phyloP scores from a whole-genome alignment of 2,888 invertebrate genomes.

The Drosophila neonasuta region DNA sequence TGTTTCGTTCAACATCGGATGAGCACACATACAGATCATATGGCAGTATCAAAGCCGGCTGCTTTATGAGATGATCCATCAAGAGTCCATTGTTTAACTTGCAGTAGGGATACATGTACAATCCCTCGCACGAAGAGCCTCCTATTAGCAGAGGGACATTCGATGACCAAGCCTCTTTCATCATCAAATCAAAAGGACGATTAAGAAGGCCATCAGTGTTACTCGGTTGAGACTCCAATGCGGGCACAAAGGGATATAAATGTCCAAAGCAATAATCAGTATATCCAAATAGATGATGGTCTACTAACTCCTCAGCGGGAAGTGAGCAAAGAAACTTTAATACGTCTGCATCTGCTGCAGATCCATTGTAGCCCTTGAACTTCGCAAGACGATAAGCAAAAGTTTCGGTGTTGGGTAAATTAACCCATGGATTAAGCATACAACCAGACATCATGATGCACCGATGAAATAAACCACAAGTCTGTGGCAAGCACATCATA shows the following conservation, averaged over 20 bases:
- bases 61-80: conserved; percentile 47
- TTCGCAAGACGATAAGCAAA: conserved; percentile 73
- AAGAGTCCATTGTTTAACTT: conserved; percentile 44
- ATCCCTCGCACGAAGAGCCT: conserved; percentile 79
- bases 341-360: conserved; percentile 72
- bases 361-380: conserved; percentile 75
- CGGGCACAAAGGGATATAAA: conserved; percentile 75
- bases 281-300: conserved; percentile 73
- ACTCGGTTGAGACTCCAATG: conserved; percentile 55
- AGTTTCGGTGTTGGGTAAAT: conserved; percentile 51
- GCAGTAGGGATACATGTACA: conserved; percentile 68
- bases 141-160: conserved; percentile 79
- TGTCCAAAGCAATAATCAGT: conserved; percentile 63
- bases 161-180: conserved; percentile 76
- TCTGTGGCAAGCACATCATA: conserved; percentile 82
- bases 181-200: conserved; percentile 62
- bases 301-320: conserved; percentile 67
- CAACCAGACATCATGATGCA: conserved; percentile 80
- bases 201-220: conserved; percentile 47
- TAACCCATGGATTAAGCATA: conserved; percentile 75
- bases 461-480: conserved; percentile 80
- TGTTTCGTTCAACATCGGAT: conserved; percentile 37
- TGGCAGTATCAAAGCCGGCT: conserved; percentile 66
- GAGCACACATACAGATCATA: conserved; percentile 59
- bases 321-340: conserved; percentile 72